Conservation (phyloP, 2,888 invertebrate species). For the Scrobipalpa costella region DNA sequence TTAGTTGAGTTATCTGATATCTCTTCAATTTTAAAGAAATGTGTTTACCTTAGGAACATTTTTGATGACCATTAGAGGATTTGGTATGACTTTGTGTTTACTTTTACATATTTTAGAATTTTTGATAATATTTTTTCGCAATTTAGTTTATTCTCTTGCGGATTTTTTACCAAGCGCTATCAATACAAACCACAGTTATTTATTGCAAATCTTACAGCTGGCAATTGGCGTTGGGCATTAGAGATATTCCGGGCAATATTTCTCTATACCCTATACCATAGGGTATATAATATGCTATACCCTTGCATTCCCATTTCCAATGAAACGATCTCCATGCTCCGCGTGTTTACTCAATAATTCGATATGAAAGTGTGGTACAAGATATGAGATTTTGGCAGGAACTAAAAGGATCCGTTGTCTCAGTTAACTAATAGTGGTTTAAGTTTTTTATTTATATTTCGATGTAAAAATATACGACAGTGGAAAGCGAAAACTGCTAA, state of each 20-base stretch:
- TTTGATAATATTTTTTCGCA: not conserved
- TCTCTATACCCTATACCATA: constrained; percentile 66
- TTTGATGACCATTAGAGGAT: too few species aligned
- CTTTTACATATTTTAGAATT: too few species aligned
- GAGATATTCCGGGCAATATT: constrained; percentile 65
- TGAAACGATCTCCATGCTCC: constrained; percentile 71
- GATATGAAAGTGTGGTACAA: constrained; percentile 59
- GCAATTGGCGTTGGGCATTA: constrained; percentile 62
- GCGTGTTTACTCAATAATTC: constrained; percentile 81
- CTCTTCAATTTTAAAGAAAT: too few species aligned
- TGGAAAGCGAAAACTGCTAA: too few species aligned
- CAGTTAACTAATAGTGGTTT: too few species aligned
- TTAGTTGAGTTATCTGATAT: too few species aligned
- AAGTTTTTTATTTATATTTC: too few species aligned
- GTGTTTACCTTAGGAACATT: too few species aligned
- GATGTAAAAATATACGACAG: too few species aligned
- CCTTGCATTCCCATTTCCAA: constrained; percentile 67
- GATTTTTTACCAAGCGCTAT: not conserved
- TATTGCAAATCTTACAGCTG: constrained; percentile 53
- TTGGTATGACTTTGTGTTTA: too few species aligned
- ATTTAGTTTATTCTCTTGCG: not conserved
- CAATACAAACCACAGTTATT: constrained; percentile 32
- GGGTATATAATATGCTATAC: too few species aligned
- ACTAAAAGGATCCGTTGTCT: not conserved
- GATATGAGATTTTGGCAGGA: constrained; percentile 36